Conservation (phyloP, 2,797 vertebrate species). For the Cuculus canorus region DNA sequence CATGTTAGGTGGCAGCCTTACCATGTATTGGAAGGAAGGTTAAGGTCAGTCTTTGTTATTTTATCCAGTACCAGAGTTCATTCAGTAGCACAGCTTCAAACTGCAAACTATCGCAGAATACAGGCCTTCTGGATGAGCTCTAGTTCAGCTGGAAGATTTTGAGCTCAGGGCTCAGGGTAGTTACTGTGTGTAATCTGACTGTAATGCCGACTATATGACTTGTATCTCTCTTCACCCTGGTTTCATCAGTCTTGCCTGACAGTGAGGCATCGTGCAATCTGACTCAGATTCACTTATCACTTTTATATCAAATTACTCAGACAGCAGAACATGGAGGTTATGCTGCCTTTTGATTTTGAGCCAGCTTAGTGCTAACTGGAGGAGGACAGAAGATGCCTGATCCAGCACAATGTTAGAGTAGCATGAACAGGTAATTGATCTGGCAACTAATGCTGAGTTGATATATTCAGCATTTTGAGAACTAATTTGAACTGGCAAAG, state of each 20-base stretch:
- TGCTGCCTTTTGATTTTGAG: background rate
- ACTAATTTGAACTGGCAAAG: background rate
- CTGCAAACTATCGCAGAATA: background rate
- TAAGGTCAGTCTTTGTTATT: background rate
- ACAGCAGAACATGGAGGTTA: background rate
- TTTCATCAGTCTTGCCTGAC: background rate
- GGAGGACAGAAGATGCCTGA: background rate
- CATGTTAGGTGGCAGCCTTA: background rate
- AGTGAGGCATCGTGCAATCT: background rate
- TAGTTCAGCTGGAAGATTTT: background rate
- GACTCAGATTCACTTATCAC: background rate
- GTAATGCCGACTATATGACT: background rate
- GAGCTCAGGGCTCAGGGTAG: background rate
- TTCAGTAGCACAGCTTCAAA: background rate
- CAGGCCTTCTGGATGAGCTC: background rate
- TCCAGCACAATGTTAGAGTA: accelerated
- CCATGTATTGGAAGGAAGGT: background rate
- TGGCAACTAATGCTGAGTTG: background rate
- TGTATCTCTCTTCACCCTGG: background rate
- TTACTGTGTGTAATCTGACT: background rate
- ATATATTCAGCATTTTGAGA: background rate
- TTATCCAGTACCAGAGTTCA: background rate
- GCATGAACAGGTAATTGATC: background rate
- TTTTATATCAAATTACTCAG: background rate
- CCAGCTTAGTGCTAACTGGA: background rate